phyloP scores from a whole-genome alignment of 2,797 vertebrate species.

The Hybognathus amarus region DNA sequence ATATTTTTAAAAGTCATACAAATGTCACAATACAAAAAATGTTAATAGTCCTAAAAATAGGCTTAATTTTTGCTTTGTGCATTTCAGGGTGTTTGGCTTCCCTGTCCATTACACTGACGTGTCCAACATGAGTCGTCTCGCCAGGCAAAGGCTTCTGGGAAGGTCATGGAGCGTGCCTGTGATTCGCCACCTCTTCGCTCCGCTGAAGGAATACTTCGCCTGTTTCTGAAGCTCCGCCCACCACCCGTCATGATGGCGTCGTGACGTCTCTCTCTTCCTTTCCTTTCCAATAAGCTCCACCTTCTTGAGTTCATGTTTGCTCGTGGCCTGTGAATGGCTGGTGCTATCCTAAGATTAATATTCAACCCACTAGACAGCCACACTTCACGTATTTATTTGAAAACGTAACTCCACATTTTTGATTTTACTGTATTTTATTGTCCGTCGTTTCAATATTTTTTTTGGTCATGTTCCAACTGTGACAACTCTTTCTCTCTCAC shows the following conservation, averaged over 20 bases:
- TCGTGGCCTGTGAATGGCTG: conserved; percentile 54
- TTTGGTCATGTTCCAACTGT: conserved; percentile 36
- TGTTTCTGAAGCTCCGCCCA: conserved; percentile 82
- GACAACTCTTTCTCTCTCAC: conserved; percentile 32
- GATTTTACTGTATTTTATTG: conserved; percentile 5
- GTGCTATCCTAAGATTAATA: conserved; percentile 50
- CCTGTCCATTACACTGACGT: conserved; percentile 91
- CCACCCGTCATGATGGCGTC: background rate
- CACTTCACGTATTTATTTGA: conserved; percentile 57
- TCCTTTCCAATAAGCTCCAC: conserved; percentile 44
- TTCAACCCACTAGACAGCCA: conserved; percentile 38
- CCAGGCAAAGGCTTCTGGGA: conserved; percentile 88
- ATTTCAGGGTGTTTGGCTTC: conserved; percentile 86
- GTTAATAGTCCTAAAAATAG: background rate
- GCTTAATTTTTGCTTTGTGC: background rate
- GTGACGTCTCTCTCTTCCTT: conserved; percentile 37
- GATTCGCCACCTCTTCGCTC: conserved; percentile 92
- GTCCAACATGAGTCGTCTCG: conserved; percentile 92
- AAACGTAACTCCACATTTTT: conserved; percentile 3
- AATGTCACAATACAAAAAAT: background rate
- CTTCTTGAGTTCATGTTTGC: conserved; percentile 38
- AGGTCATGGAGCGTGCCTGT: conserved; percentile 91
- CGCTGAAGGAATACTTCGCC: conserved; percentile 97
- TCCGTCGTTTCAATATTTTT: background rate
- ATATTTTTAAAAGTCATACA: background rate